phyloP scores from a whole-genome alignment of 2,113 vertebrate genomes.

The Suncus etruscus region DNA sequence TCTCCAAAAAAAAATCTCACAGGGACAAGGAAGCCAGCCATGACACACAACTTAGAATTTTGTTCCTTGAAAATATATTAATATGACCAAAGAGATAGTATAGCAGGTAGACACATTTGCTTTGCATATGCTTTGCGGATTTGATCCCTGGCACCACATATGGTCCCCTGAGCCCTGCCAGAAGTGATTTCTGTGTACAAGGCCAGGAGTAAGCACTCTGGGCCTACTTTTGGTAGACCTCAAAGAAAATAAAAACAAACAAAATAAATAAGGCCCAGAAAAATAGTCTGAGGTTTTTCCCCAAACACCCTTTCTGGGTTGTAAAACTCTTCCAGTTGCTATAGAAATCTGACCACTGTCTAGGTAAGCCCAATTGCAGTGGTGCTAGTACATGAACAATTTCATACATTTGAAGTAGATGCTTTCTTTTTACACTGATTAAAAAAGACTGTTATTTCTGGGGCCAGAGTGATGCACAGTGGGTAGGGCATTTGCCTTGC shows the following conservation, averaged over 20 bases:
- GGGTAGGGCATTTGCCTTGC: no score
- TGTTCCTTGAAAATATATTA: neutral
- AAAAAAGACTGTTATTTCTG: neutral
- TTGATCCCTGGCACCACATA: no score
- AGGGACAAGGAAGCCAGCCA: neutral
- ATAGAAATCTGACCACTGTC: constrained; percentile 16
- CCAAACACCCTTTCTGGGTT: constrained; percentile 17
- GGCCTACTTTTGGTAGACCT: no score
- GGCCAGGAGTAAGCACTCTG: no score
- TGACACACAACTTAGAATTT: neutral
- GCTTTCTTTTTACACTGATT: neutral
- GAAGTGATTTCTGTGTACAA: no score
- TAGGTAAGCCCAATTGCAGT: neutral
- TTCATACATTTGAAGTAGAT: constrained; percentile 2
- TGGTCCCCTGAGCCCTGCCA: no score
- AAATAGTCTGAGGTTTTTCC: constrained; percentile 5
- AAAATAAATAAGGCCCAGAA: constrained; percentile 22
- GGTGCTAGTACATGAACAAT: neutral
- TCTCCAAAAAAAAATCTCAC: neutral
- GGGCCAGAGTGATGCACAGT: no score
- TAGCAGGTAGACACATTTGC: no score
- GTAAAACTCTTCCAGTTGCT: constrained; percentile 9
- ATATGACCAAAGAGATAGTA: no score
- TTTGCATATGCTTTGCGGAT: no score
- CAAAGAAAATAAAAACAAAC: no score